A percentile compares a stretch with the other conserved stretches of the same genome.
Evolutionary conservation across 2,797 vertebrate genomes (phyloP).

Genomic region (Cossypha caffra): DNA sequence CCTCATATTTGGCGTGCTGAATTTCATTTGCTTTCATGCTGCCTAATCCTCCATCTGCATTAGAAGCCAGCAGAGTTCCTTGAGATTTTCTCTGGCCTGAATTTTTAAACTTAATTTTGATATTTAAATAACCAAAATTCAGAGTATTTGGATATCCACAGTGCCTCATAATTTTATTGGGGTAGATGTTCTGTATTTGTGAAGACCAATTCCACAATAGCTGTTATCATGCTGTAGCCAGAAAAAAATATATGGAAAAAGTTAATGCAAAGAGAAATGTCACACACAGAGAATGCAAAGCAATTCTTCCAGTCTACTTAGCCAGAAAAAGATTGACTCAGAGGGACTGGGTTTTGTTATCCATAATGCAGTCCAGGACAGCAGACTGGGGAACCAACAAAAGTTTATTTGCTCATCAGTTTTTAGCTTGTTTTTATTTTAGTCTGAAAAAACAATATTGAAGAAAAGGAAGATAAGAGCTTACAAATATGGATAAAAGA

Average conservation of each 20-base stretch:
- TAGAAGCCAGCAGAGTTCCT: not conserved
- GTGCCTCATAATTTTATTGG: not conserved
- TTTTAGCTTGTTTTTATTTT: not conserved
- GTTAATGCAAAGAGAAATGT: not conserved
- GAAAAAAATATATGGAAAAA: not conserved
- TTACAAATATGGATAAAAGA: not conserved
- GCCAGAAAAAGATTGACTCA: not conserved
- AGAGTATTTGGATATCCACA: not conserved
- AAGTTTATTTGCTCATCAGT: not conserved
- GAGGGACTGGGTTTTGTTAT: not conserved
- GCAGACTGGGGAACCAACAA: not conserved
- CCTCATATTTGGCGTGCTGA: not conserved
- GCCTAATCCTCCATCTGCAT: not conserved
- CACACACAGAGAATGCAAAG: not conserved
- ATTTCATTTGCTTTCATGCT: not conserved
- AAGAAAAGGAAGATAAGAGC: not conserved
- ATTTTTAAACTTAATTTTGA: not conserved
- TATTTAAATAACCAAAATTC: not conserved
- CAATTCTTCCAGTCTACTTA: not conserved
- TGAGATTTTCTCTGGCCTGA: not conserved
- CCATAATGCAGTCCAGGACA: not conserved
- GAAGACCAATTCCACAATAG: not conserved
- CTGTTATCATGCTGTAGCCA: not conserved
- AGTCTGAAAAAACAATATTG: not conserved
- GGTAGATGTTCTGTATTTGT: not conserved